Conservation (phyloP, 2,888 invertebrate genomes). For the Congeria kusceri region DNA sequence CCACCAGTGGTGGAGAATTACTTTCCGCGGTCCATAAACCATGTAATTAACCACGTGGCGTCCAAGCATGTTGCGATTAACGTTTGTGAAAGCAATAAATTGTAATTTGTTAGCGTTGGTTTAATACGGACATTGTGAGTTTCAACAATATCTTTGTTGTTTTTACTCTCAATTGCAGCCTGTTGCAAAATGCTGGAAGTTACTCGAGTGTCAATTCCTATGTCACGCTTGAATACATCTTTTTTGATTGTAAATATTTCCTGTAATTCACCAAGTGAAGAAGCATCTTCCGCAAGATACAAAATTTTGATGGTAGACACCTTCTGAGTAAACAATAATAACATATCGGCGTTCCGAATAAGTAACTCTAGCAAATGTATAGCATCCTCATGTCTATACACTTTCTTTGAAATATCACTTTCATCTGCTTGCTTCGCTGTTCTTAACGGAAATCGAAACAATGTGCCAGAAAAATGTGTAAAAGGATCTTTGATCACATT, state of each 20-base stretch:
- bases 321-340: conserved; percentile 83
- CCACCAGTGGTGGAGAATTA: conserved; percentile 67
- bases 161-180: background rate
- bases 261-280: background rate
- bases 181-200: conserved; percentile 1
- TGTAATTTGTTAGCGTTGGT: background rate
- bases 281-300: conserved; percentile 64
- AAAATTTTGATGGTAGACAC: conserved; percentile 74
- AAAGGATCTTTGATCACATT: conserved; percentile 8
- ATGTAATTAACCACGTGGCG: too few relatives aligned
- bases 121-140: conserved; percentile 5
- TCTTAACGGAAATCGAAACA: conserved; percentile 82
- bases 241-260: conserved; percentile 16
- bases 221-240: background rate
- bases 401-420: conserved; percentile 74
- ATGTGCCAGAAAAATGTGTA: conserved; percentile 72
- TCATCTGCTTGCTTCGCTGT: conserved; percentile 72
- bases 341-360: conserved; percentile 72
- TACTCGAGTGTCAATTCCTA: background rate
- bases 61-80: too few relatives aligned
- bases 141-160: background rate
- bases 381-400: conserved; percentile 75
- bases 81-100: too few relatives aligned
- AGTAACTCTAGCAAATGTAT: conserved; percentile 73
- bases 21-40: conserved; percentile 16